phyloP scores from a whole-genome alignment of 2,888 invertebrate species.

The Hyposoter didymator region DNA sequence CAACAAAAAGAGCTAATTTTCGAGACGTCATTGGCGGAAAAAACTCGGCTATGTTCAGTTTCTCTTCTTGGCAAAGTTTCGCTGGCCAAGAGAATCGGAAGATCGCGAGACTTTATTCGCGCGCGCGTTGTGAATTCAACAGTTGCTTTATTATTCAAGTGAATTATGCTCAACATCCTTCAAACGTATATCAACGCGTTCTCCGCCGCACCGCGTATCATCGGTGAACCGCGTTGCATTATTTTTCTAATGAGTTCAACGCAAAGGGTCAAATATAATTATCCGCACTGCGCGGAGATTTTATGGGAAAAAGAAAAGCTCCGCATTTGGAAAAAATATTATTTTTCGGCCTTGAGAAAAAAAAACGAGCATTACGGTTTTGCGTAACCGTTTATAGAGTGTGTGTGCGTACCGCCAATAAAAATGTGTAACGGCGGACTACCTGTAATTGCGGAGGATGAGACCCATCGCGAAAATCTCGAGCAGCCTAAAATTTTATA shows the following conservation, averaged over 20 bases:
- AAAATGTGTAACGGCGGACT: conserved; percentile 14
- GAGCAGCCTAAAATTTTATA: conserved; percentile 5
- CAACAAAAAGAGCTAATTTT: not conserved
- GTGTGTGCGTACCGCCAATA: conserved; percentile 1
- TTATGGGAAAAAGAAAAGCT: not conserved
- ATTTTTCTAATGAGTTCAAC: not conserved
- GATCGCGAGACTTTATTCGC: not conserved
- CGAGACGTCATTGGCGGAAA: not conserved
- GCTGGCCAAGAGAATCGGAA: not conserved
- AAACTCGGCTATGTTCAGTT: too few species aligned
- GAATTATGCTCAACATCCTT: not conserved
- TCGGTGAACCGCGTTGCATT: not conserved
- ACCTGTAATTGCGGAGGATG: conserved; percentile 29
- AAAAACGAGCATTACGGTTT: conserved; percentile 43
- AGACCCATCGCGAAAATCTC: not conserved
- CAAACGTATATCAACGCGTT: not conserved
- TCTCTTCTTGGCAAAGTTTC: not conserved
- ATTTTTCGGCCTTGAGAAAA: conserved; percentile 5
- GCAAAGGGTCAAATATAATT: not conserved
- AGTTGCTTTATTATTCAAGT: not conserved
- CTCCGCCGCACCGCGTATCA: not conserved
- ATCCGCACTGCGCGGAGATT: not conserved
- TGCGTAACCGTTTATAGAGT: conserved; percentile 27
- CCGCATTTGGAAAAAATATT: not conserved
- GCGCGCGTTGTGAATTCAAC: not conserved